Base-by-base conservation (phyloP, 2,797 vertebrate species). In the Notolepis coatsorum region DNA sequence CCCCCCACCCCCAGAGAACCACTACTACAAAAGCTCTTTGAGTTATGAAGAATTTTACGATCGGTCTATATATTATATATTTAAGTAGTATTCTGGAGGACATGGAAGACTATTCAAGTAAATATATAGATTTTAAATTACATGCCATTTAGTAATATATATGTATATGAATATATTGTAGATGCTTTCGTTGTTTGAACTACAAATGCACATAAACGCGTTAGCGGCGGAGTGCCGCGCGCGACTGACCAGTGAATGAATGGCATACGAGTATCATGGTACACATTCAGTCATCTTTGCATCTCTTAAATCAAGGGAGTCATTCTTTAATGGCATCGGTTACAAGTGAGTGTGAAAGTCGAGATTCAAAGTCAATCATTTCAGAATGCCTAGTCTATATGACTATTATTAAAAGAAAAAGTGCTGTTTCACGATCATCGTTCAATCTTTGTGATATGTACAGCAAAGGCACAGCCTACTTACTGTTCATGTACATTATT, bases 21-120 rank as follows among this genome's bases (percentile, higher is more conserved):
- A 89, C 80, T 78, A 68, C 75, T 28, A 58, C 77, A 62, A 77
- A 81, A 73, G 61, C 71, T 79, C 65, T 79, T 77, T 81, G 50
- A 84, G 63, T 64, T 51, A 75, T 77, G 61, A 85, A 82, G 69
- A 81, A 79, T 77, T n/a, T 68, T 77, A 68, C 42, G 59, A 81
- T 82, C 30, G 62, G 71, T 83, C 68, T 84, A 67, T 77, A 75
- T 84, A 73, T 82, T 80, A 74, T 86, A 83, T 82, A 89, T 82
- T 89, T 85, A 84, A 82, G 51, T 59, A 43, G 70, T 84, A 78
- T 79, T 85, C 74, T 79, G 65, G 79, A 68, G 65, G 77, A 84
- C 60, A 78, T 64, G 20, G 35, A 61, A 38, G 77, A 56, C 62
- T 77, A 67, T 84, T 81, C 55, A 63, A 74, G 47, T 47, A 79